A percentile compares a stretch with the other conserved stretches of the same genome.
These are phyloP conservation scores for Leptothorax acervorum DNA, from an alignment of 2,888 invertebrate species.

Conservation along the genomic window DNA sequence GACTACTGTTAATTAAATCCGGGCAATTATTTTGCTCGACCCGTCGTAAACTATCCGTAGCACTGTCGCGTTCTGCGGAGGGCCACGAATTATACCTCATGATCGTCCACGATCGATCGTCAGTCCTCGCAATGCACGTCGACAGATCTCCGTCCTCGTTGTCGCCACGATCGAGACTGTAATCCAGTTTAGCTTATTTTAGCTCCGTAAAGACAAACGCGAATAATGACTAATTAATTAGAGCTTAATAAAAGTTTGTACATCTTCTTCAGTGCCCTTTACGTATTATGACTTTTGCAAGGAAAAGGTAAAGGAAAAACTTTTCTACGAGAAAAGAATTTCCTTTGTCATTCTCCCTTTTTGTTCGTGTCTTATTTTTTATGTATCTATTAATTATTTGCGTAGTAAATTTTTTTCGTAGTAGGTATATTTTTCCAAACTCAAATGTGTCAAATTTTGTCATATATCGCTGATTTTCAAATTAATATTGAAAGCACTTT, in stretches of 20 bases:
- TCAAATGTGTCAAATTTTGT: neutral
- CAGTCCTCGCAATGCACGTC: neutral
- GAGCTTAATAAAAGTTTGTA: neutral
- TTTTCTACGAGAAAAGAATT: neutral
- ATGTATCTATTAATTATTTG: neutral
- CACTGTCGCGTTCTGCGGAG: conserved; percentile 46
- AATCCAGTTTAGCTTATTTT: neutral
- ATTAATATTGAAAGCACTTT: neutral
- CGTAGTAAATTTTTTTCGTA: no score
- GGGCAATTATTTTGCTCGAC: conserved; percentile 72
- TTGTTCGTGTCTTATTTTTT: neutral
- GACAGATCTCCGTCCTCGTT: neutral
- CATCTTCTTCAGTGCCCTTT: neutral
- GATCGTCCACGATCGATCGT: conserved; percentile 67
- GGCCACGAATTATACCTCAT: conserved; percentile 50
- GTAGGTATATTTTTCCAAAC: neutral
- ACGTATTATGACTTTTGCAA: neutral
- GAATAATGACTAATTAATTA: neutral
- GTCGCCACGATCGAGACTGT: neutral
- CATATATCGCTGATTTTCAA: neutral
- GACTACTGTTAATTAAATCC: conserved; percentile 75
- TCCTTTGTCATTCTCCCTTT: neutral
- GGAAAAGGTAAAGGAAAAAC: neutral
- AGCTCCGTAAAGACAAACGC: neutral
- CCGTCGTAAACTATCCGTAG: conserved; percentile 70